Conservation (phyloP, 2,797 vertebrate genomes). For the Protosalanx chinensis region DNA sequence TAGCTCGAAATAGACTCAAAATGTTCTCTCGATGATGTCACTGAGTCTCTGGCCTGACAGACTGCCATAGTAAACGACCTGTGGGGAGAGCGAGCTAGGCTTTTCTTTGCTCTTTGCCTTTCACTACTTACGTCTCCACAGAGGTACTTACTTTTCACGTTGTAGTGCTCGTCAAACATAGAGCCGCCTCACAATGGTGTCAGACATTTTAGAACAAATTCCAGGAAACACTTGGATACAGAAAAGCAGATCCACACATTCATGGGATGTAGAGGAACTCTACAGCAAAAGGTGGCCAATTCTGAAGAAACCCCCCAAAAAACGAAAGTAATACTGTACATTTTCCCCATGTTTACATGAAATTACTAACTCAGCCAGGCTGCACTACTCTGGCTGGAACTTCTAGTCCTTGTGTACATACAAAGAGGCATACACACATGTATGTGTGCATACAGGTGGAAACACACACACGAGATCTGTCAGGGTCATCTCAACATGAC, state of each 20-base stretch:
- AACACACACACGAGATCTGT: slow-evolving; percentile 15
- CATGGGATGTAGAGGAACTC: slow-evolving; percentile 11
- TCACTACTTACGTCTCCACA: slow-evolving; percentile 17
- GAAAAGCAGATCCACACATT: slow-evolving; percentile 9
- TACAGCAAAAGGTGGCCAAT: neutral
- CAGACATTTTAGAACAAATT: slow-evolving; percentile 11
- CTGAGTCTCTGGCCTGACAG: slow-evolving; percentile 1
- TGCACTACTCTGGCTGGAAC: neutral
- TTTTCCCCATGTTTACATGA: neutral
- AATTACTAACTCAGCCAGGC: neutral
- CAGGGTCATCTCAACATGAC: slow-evolving; percentile 53
- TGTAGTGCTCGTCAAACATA: neutral
- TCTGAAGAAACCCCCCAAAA: neutral
- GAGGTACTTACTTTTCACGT: slow-evolving; percentile 4
- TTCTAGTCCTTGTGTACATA: too few species aligned
- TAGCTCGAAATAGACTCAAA: neutral
- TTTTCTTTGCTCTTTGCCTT: neutral
- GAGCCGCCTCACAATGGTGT: slow-evolving; percentile 1
- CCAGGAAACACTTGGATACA: neutral
- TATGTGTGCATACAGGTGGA: slow-evolving; percentile 20
- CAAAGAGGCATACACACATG: neutral
- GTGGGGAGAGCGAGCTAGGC: neutral
- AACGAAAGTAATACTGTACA: neutral
- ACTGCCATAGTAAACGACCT: neutral
- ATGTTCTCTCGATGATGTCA: neutral